A percentile compares a stretch with the other conserved stretches of the same genome.
Conservation (phyloP, 2,797 vertebrate species). For the Alcedo atthis region DNA sequence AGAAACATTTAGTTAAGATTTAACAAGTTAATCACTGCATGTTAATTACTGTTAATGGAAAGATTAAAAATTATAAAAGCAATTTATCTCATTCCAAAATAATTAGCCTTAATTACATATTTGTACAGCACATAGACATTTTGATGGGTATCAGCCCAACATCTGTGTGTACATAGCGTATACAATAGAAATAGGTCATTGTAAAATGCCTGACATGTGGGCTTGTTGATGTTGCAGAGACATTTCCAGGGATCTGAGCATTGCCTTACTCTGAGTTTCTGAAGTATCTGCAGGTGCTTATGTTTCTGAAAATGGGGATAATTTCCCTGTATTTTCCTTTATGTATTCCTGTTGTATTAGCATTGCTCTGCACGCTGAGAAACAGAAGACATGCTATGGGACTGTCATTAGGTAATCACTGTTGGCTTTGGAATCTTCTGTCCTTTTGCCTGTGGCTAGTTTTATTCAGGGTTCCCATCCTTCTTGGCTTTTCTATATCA, state of each 20-base stretch:
- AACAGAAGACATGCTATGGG: not conserved
- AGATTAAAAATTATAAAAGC: constrained; percentile 34
- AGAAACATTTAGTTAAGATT: not conserved
- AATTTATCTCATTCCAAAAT: constrained; percentile 26
- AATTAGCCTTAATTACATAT: constrained; percentile 36
- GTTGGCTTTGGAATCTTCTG: not conserved
- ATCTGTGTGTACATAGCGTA: not conserved
- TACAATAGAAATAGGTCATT: not conserved
- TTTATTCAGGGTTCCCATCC: not conserved
- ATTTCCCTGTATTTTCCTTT: not conserved
- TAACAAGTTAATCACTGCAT: not conserved
- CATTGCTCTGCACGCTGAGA: not conserved
- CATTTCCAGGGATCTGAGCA: not conserved
- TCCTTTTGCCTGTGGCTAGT: not conserved
- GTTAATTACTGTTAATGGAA: constrained; percentile 46
- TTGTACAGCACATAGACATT: not conserved
- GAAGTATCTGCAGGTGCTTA: not conserved
- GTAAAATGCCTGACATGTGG: not conserved
- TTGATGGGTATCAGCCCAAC: not conserved
- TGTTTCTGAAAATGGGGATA: not conserved
- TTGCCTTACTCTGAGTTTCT: not conserved
- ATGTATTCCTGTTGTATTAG: not conserved
- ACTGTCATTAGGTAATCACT: not conserved
- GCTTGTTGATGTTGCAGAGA: not conserved
- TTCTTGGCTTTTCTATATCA: not conserved